Evolutionary conservation across 2,113 vertebrate species (phyloP), one percentile per base, ranked within the genome.

Genomic region (Sceloporus tristichus): DNA sequence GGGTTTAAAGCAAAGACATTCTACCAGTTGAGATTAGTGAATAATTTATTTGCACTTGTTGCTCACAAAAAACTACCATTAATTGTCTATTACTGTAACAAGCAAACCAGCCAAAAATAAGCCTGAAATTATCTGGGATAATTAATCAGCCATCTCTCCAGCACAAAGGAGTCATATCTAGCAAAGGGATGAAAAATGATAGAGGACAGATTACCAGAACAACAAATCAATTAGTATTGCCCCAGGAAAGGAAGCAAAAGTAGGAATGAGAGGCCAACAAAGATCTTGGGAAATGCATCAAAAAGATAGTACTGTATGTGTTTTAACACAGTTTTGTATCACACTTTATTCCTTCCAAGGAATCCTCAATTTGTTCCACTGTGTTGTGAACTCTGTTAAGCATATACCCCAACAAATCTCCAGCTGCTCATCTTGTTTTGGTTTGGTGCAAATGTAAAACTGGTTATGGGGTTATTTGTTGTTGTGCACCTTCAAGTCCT

Each of bases 181-280:
- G 83, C 91, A 83, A 40, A 68, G 0, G 74, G n/a, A 77, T 91
- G 59, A 92, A 89, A 2, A 91, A 70, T 59, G 66, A 82, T 59
- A 86, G 73, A 34, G 84, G 88, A 91, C 78, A 89, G 93, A 94
- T 89, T 88, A 91, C 54, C 82, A 92, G 77, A 68, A 93, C 78
- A 90, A 91, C 93, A 89, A 89, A 93, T 93, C 93, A 91, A 89
- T 93, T 91, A 7, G 66, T 85, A 87, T 88, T 1, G 1, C 91
- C 92, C 38, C 85, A 79, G 88, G 91, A 81, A 83, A 59, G 82
- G 88, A 40, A 34, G 65, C 82, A 84, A 77, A 86, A 85, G 79
- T 25, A 81, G 70, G 71, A 38, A 42, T 23, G 40, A 81, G 74
- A 71, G 87, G 94, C 71, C 70, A 54, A 65, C 65, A 66, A 62